Percentiles rank a stretch among this genome's conserved stretches.
Evolutionary conservation across 2,888 invertebrate species (phyloP).

Genomic region (Pammene fasciana): DNA sequence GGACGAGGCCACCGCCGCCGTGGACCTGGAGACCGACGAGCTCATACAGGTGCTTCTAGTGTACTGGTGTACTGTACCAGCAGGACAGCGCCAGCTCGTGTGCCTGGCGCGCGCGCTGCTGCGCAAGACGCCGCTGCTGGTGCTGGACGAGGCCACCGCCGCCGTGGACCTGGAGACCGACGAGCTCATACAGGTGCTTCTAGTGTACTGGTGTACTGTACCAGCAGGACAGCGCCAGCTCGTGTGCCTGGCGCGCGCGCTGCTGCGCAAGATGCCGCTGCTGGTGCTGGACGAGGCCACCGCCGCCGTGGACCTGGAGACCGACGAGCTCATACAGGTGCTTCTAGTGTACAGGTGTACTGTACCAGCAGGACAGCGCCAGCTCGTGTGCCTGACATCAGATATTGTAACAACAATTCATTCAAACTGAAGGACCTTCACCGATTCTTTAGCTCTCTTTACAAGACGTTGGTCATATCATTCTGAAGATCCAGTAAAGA

Average conservation of each 20-base stretch:
- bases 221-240: conserved; percentile 1
- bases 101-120: no score
- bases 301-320: conserved; percentile 92
- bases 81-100: conserved; percentile 88
- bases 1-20: conserved; percentile 91
- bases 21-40: conserved; percentile 89
- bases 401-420: no score
- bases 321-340: conserved; percentile 87
- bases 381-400: no score
- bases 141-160: conserved; percentile 88
- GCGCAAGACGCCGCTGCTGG: neutral
- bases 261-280: conserved; percentile 6
- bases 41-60: conserved; percentile 84
- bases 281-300: conserved; percentile 86
- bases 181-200: conserved; percentile 84
- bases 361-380: no score
- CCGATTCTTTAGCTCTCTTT: no score
- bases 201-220: no score
- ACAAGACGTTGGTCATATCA: no score
- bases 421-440: no score
- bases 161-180: conserved; percentile 92
- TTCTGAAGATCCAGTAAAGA: no score
- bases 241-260: neutral
- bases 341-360: neutral
- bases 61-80: conserved; percentile 54